Base-by-base conservation (phyloP, 1,140 invertebrate genomes). In the Zaprionus capensis region DNA sequence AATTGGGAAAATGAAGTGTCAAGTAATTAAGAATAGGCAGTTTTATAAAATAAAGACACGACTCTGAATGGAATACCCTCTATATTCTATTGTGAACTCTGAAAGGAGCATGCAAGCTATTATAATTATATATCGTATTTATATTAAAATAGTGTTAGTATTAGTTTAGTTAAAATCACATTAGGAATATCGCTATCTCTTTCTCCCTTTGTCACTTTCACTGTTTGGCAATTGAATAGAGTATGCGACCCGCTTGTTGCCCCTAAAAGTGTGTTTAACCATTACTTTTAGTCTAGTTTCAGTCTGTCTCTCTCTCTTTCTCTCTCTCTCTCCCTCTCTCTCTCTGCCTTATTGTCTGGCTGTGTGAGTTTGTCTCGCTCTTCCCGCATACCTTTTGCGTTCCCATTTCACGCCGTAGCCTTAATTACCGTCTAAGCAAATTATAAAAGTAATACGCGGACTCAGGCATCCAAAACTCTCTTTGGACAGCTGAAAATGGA, bases 401-500 rank as follows among this genome's bases (percentile, higher is more conserved):
- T 49, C 46, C 46, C 46, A 49, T 51, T 51, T 7, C 46, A 4
- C 17, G 4, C 17, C 9, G 46, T 20, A 51, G n/a, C 46, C 46
- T 51, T 24, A 63, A 63, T 31, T 46, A 44, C 3, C 12, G 22
- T 14, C 34, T 9, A 20, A 49, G n/a, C 14, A 66, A 66, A 68
- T 51, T 31, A 49, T 58, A 36, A 65, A 31, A 51, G 31, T 28
- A 36, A 41, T 36, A 44, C 41, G 28, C 41, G 22, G 17, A 38
- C 24, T 14, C 46, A 34, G 55, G 12, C 38, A n/a, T 41, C 4
- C 14, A 41, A 46, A 46, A 46, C 41, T 46, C 41, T 46, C 14
- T 78, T 76, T 76, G 55, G 71, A 83, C 81, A 83, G 81, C 76
- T 83, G 81, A 20, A 34, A 53, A 59, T 17, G 31, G 31, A 44